These are phyloP conservation scores for Tetragonisca angustula DNA, from an alignment of 2,888 invertebrate genomes.

Conservation along the genomic window DNA sequence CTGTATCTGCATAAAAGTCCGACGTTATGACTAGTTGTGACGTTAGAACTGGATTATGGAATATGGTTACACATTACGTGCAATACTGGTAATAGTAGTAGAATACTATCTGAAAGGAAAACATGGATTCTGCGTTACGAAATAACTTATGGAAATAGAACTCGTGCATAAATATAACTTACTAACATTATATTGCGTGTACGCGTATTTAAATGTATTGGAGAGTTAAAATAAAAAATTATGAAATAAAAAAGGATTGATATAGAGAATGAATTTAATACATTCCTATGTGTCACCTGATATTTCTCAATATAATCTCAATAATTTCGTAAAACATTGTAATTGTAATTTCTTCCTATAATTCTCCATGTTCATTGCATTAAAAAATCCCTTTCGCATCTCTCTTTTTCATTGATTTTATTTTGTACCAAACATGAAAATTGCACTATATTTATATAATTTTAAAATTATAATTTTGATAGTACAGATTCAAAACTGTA, in stretches of 20 bases:
- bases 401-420: background rate
- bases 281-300: too few species aligned
- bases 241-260: background rate
- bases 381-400: too few species aligned
- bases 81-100: background rate
- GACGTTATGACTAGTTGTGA: background rate
- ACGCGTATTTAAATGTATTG: background rate
- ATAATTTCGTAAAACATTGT: too few species aligned
- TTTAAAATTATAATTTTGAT: background rate
- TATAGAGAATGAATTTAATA: background rate
- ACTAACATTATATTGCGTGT: slow-evolving; percentile 1
- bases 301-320: too few species aligned
- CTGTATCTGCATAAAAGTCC: too few species aligned
- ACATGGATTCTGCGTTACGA: background rate
- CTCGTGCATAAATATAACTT: background rate
- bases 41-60: background rate
- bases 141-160: background rate
- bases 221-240: background rate
- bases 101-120: background rate
- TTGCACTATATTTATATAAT: background rate
- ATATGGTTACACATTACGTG: background rate
- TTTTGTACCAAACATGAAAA: background rate
- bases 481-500: too few species aligned
- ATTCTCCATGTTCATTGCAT: too few species aligned
- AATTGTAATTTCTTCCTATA: too few species aligned